phyloP scores from a whole-genome alignment of 2,113 vertebrate species.

The Corapipo altera region DNA sequence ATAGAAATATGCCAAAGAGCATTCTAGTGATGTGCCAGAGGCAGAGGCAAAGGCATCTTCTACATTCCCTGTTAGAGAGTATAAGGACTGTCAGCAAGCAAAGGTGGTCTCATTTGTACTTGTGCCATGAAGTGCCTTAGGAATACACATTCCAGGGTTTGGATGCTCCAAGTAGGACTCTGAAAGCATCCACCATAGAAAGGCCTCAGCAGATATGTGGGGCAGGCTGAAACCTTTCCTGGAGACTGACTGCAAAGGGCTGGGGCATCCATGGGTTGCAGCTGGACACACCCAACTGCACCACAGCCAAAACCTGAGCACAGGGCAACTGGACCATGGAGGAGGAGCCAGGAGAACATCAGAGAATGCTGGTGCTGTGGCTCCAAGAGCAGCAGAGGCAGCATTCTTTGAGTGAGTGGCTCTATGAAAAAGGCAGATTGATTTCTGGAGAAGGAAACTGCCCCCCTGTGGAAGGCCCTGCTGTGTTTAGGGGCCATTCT shows the following conservation, averaged over 20 bases:
- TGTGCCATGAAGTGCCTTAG: not conserved
- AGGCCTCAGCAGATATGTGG: not conserved
- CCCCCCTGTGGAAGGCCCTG: not conserved
- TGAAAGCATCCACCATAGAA: not conserved
- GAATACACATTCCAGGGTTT: not conserved
- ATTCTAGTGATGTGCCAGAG: not conserved
- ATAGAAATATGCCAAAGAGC: not conserved
- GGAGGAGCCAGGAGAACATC: not conserved
- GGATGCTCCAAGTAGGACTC: not conserved
- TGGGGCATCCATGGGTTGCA: not conserved
- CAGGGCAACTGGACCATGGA: not conserved
- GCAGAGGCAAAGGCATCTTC: not conserved
- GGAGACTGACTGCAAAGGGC: not conserved
- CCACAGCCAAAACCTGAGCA: not conserved
- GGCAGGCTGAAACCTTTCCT: not conserved
- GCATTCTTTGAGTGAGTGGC: not conserved
- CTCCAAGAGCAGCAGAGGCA: not conserved
- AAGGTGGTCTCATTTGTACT: not conserved
- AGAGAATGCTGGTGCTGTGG: not conserved
- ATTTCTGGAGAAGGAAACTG: not conserved
- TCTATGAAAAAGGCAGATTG: not conserved
- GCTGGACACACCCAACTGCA: not conserved
- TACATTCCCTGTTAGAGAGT: not conserved
- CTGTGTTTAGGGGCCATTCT: not conserved
- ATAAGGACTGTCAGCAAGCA: not conserved